Conservation (phyloP, 2,888 invertebrate species). For the Nipponacmea schrenckii region DNA sequence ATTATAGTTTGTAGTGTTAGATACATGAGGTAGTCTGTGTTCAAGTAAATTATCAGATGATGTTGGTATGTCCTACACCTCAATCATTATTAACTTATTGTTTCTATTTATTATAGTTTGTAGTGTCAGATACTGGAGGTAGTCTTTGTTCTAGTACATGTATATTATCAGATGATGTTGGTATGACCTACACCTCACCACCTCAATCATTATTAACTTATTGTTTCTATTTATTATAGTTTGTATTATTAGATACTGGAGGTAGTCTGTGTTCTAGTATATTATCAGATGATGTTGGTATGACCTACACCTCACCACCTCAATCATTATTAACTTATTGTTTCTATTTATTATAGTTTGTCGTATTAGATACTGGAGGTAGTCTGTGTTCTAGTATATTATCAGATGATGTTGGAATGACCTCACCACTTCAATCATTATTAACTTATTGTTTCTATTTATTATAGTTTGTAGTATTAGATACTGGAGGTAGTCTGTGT, state of each 20-base stretch:
- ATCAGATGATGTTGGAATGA: constrained; percentile 57
- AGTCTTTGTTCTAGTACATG: too few species aligned
- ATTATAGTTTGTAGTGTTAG: constrained; percentile 72
- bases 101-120: not conserved
- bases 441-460: constrained; percentile 70
- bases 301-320: constrained; percentile 59
- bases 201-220: too few species aligned
- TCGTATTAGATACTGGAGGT: constrained; percentile 85
- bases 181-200: too few species aligned
- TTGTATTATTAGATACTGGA: too few species aligned
- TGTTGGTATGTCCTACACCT: constrained; percentile 46
- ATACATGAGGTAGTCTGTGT: constrained; percentile 85
- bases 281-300: too few species aligned
- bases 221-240: too few species aligned
- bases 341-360: constrained; percentile 60
- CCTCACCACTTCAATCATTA: constrained; percentile 62
- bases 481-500: constrained; percentile 85
- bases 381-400: constrained; percentile 72
- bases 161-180: too few species aligned
- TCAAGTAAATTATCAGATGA: constrained; percentile 64
- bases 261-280: constrained; percentile 71
- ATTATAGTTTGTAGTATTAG: constrained; percentile 72
- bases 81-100: too few species aligned
- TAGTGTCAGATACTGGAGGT: constrained; percentile 12
- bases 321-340: constrained; percentile 72